phyloP scores from a whole-genome alignment of 2,797 vertebrate genomes.

The Bovichtus diacanthus region DNA sequence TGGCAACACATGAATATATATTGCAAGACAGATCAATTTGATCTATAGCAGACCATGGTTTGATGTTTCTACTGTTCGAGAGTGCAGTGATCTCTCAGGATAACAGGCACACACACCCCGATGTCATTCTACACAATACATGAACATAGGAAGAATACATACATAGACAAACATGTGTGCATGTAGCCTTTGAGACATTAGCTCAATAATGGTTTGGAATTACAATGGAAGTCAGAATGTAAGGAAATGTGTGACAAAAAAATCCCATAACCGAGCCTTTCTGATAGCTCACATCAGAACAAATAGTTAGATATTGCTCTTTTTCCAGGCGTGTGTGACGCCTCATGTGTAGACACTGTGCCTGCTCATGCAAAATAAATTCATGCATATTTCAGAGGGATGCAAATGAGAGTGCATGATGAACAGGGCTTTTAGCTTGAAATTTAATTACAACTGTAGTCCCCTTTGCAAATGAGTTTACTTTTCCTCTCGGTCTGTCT shows the following conservation, averaged over 20 bases:
- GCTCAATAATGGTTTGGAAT: constrained; percentile 21
- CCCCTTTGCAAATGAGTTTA: constrained; percentile 80
- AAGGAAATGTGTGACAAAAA: constrained; percentile 9
- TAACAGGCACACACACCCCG: not conserved
- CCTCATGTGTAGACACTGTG: constrained; percentile 67
- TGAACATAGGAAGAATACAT: constrained; percentile 5
- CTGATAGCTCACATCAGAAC: constrained; percentile 31
- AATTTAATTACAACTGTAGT: constrained; percentile 82
- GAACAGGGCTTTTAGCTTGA: constrained; percentile 84
- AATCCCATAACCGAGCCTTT: not conserved
- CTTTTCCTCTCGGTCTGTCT: constrained; percentile 56
- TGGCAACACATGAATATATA: constrained; percentile 55
- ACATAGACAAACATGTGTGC: not conserved
- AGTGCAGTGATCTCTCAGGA: constrained; percentile 22
- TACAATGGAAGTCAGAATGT: constrained; percentile 10
- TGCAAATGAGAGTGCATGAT: constrained; percentile 82
- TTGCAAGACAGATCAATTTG: constrained; percentile 46
- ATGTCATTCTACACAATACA: constrained; percentile 27
- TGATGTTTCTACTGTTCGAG: constrained; percentile 27
- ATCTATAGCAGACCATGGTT: constrained; percentile 25
- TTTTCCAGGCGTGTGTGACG: constrained; percentile 49
- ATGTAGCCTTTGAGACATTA: constrained; percentile 25
- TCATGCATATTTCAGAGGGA: constrained; percentile 84
- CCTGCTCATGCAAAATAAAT: constrained; percentile 82
- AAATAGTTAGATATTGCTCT: constrained; percentile 45